These are phyloP conservation scores for Sturmia bella DNA, from an alignment of 2,888 invertebrate genomes.

Conservation along the genomic window DNA sequence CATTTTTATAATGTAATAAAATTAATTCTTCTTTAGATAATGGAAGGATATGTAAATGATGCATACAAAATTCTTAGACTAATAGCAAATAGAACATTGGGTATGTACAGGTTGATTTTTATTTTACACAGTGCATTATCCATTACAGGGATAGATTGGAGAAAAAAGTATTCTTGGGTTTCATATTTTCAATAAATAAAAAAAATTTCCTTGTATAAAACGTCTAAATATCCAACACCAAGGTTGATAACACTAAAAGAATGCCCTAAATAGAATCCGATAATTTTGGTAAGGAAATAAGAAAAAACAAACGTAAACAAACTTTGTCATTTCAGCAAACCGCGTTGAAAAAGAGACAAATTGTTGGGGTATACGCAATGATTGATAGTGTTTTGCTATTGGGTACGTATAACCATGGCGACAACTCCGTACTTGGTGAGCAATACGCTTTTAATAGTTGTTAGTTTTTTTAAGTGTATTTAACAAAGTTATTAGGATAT, in stretches of 20 bases:
- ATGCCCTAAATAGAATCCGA: constrained; percentile 22
- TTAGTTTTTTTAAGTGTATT: constrained; percentile 53
- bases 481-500: constrained; percentile 31
- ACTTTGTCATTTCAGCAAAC: constrained; percentile 67
- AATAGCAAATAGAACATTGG: constrained; percentile 30
- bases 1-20: constrained; percentile 45
- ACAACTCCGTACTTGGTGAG: constrained; percentile 51
- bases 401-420: constrained; percentile 57
- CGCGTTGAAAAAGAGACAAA: constrained; percentile 17
- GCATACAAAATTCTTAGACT: constrained; percentile 43
- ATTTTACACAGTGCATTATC: constrained; percentile 26
- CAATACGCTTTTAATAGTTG: constrained; percentile 57
- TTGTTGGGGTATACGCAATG: constrained; percentile 33
- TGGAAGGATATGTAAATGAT: constrained; percentile 47
- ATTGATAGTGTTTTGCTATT: constrained; percentile 57
- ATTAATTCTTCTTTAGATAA: constrained; percentile 58
- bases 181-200: neutral
- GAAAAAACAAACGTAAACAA: constrained; percentile 62
- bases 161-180: neutral
- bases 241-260: constrained; percentile 35
- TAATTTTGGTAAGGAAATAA: constrained; percentile 55
- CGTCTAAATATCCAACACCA: constrained; percentile 10
- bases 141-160: constrained; percentile 39
- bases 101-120: constrained; percentile 46
- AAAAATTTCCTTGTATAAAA: neutral